phyloP scores from a whole-genome alignment of 1,140 invertebrate species.

The Meloidogyne floridensis region DNA sequence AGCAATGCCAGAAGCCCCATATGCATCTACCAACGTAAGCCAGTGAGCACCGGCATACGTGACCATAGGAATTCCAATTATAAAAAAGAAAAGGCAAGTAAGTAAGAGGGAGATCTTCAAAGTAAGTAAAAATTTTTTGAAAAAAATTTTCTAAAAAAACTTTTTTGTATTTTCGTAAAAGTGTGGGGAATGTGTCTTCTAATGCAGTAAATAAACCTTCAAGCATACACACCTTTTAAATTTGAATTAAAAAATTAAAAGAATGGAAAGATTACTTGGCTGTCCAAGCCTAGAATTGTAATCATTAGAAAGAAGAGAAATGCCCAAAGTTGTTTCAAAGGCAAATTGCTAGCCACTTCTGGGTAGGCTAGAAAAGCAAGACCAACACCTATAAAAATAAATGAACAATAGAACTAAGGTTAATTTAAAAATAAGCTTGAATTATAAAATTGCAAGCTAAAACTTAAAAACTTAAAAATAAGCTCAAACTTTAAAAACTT shows the following conservation, averaged over 20 bases:
- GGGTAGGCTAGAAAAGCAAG: slow-evolving; percentile 64
- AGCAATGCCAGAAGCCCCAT: slow-evolving; percentile 82
- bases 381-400: slow-evolving; percentile 50
- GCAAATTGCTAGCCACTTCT: slow-evolving; percentile 62
- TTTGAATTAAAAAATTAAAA: not conserved
- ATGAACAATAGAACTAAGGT: no score
- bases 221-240: slow-evolving; percentile 64
- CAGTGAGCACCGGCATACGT: slow-evolving; percentile 83
- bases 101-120: slow-evolving; percentile 47
- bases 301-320: slow-evolving; percentile 66
- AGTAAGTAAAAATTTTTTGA: not conserved
- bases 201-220: slow-evolving; percentile 64
- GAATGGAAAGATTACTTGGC: slow-evolving; percentile 50
- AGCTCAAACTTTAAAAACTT: no score
- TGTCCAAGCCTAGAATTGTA: slow-evolving; percentile 63
- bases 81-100: slow-evolving; percentile 60
- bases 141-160: slow-evolving; percentile 10
- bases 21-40: slow-evolving; percentile 89
- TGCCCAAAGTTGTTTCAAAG: slow-evolving; percentile 63
- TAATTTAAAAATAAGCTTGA: no score
- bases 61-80: slow-evolving; percentile 64
- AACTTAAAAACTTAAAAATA: no score
- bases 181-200: slow-evolving; percentile 61
- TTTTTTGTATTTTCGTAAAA: slow-evolving; percentile 64
- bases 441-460: no score